phyloP scores from a whole-genome alignment of 2,888 invertebrate species.

The Alcis repandata region DNA sequence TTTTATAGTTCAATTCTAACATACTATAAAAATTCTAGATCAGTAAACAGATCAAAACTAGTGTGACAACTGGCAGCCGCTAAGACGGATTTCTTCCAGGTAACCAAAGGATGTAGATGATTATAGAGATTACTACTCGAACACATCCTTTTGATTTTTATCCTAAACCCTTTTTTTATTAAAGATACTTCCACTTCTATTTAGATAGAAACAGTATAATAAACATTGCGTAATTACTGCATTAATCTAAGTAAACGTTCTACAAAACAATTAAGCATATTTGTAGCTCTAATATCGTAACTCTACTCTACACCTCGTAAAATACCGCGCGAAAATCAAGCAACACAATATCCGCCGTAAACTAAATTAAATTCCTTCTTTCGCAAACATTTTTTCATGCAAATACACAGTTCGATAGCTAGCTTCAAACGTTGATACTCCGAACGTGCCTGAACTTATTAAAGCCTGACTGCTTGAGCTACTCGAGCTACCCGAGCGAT shows the following conservation, averaged over 20 bases:
- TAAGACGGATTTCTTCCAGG: no score
- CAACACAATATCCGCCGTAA: constrained; percentile 10
- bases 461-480: constrained; percentile 45
- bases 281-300: constrained; percentile 23
- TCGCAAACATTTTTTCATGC: constrained; percentile 51
- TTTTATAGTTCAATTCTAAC: not conserved
- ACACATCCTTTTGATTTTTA: no score
- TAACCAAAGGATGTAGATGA: no score
- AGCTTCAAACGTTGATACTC: constrained; percentile 49
- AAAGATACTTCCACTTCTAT: not conserved
- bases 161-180: no score
- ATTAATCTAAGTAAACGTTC: constrained; percentile 29
- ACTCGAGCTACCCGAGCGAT: constrained; percentile 40
- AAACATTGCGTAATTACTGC: constrained; percentile 12
- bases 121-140: no score
- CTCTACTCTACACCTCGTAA: constrained; percentile 11
- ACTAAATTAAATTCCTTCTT: constrained; percentile 37
- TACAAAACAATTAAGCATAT: constrained; percentile 32
- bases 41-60: no score
- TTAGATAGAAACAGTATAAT: not conserved
- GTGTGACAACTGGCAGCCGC: no score
- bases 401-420: constrained; percentile 50
- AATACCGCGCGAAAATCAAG: constrained; percentile 26
- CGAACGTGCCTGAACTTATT: constrained; percentile 60
- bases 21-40: no score